Conservation (phyloP, 2,797 vertebrate species). For the Gymnothorax reevesii region DNA sequence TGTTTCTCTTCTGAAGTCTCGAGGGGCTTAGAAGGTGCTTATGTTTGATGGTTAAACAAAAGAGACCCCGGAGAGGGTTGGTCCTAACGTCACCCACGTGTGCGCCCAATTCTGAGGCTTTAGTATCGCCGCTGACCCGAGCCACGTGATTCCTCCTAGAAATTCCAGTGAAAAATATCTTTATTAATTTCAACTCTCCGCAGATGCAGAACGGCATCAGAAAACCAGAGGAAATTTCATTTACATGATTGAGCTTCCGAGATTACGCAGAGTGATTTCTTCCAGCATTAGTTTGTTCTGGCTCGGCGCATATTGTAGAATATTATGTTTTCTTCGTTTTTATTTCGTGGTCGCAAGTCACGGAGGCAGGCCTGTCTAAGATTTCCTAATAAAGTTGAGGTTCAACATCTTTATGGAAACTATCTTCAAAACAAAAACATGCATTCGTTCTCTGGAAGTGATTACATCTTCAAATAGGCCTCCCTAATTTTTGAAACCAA, state of each 20-base stretch:
- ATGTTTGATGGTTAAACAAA: constrained; percentile 94
- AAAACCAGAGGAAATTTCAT: constrained; percentile 47
- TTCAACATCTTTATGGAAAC: no score
- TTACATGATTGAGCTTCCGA: constrained; percentile 1
- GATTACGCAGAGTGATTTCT: not conserved
- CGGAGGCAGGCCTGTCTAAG: not conserved
- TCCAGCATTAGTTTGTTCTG: not conserved
- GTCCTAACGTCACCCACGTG: constrained; percentile 93
- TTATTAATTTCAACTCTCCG: constrained; percentile 61
- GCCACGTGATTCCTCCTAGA: constrained; percentile 84
- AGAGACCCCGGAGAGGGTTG: constrained; percentile 95
- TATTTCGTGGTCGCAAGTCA: no score
- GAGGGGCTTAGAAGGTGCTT: constrained; percentile 86
- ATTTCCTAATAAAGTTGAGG: no score
- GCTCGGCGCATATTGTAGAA: no score
- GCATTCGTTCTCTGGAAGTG: no score
- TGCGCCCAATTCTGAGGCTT: constrained; percentile 81
- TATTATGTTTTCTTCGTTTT: no score
- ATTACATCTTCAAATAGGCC: no score
- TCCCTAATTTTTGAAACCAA: no score
- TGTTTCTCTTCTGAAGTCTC: constrained; percentile 74
- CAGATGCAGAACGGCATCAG: constrained; percentile 47
- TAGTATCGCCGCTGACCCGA: constrained; percentile 74
- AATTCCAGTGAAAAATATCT: constrained; percentile 76
- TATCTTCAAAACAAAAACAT: no score